Evolutionary conservation across 2,113 vertebrate genomes (phyloP).

Genomic region (Casuarius casuarius): DNA sequence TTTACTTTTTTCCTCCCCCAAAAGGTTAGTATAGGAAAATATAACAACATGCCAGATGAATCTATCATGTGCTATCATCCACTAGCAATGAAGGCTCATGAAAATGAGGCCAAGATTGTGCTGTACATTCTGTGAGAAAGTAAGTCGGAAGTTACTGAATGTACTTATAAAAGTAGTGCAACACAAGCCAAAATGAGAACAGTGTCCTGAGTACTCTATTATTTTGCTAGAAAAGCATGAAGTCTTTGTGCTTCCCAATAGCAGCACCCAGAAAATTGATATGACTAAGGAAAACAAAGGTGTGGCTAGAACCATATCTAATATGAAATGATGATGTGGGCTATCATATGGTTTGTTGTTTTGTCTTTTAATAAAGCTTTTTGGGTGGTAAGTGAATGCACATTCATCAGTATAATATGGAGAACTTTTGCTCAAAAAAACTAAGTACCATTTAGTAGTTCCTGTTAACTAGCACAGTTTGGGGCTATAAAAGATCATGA

Average conservation of each 20-base stretch:
- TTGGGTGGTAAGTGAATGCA: not conserved
- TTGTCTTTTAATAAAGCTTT: slow-evolving; percentile 1
- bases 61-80: not conserved
- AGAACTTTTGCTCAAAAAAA: not conserved
- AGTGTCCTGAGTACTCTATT: not conserved
- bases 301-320: not conserved
- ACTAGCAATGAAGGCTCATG: not conserved
- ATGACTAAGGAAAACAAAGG: slow-evolving; percentile 15
- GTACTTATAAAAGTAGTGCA: not conserved
- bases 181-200: not conserved
- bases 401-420: rapidly evolving
- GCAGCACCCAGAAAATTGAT: slow-evolving; percentile 7
- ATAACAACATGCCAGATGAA: not conserved
- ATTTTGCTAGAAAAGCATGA: not conserved
- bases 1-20: not conserved
- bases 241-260: not conserved
- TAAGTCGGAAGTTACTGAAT: not conserved
- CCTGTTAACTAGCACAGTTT: not conserved
- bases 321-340: not conserved
- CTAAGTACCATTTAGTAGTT: not conserved
- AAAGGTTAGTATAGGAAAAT: slow-evolving; percentile 36
- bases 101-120: not conserved
- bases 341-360: not conserved
- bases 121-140: not conserved
- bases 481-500: not conserved